phyloP scores from a whole-genome alignment of 2,888 invertebrate species.

The Coecobrya sp. region DNA sequence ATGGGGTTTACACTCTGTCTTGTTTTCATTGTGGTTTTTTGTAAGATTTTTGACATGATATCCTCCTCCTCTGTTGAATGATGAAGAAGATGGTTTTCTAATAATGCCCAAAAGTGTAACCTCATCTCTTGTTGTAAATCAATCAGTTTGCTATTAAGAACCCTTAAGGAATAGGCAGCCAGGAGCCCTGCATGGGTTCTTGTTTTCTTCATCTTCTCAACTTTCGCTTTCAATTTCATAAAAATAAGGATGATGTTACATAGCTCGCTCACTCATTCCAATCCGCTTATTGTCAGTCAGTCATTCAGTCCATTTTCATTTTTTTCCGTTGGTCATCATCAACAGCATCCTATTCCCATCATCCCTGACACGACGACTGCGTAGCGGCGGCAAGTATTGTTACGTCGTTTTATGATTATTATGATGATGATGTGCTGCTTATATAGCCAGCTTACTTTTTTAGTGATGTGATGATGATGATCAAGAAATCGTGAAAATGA shows the following conservation, averaged over 20 bases:
- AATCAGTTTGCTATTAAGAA: not conserved
- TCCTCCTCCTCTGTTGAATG: not conserved
- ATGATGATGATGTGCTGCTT: not conserved
- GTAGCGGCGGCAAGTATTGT: not conserved
- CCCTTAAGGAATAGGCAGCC: not conserved
- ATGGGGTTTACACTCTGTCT: not conserved
- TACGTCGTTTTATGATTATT: slow-evolving; percentile 1
- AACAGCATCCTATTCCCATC: not conserved
- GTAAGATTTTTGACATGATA: not conserved
- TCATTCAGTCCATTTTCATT: not conserved
- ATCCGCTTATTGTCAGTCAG: not conserved
- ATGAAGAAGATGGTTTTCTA: not conserved
- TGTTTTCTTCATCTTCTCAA: not conserved
- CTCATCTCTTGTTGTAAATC: not conserved
- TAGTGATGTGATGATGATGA: not conserved
- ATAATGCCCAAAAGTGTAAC: not conserved
- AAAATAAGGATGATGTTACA: not conserved
- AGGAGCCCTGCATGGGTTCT: not conserved
- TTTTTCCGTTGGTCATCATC: slow-evolving; percentile 1
- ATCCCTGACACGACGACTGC: not conserved
- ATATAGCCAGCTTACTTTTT: no score
- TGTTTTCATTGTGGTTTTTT: not conserved
- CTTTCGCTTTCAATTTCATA: slow-evolving; percentile 57
- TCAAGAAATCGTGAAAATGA: not conserved
- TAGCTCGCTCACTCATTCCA: not conserved